phyloP scores from a whole-genome alignment of 2,888 invertebrate species.

The Lasioglossum marginatum region DNA sequence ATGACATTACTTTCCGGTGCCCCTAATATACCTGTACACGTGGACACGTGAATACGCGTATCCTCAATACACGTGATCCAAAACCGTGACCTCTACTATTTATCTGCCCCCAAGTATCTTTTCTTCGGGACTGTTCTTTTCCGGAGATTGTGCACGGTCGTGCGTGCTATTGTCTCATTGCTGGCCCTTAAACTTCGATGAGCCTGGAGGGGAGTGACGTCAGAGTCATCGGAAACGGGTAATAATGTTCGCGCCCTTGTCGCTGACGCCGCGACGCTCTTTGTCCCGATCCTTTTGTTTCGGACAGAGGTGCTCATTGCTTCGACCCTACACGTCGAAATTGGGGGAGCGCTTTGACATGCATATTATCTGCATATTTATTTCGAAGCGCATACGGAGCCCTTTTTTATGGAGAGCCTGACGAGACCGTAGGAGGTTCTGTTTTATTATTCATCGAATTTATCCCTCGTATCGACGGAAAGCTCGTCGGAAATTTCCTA shows the following conservation, averaged over 20 bases:
- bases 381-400: neutral
- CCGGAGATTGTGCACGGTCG: neutral
- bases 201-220: slow-evolving; percentile 21
- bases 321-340: neutral
- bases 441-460: neutral
- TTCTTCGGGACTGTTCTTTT: slow-evolving; percentile 3
- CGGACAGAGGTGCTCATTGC: neutral
- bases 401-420: neutral
- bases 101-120: too few relatives aligned
- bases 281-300: slow-evolving; percentile 1
- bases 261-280: neutral
- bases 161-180: neutral
- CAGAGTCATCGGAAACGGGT: slow-evolving; percentile 38
- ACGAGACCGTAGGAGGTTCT: too few relatives aligned
- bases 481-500: neutral
- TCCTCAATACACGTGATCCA: too few relatives aligned
- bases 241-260: slow-evolving; percentile 25
- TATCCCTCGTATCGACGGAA: neutral
- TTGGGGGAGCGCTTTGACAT: neutral
- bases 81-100: too few relatives aligned
- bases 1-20: too few relatives aligned
- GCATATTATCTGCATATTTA: neutral
- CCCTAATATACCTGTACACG: too few relatives aligned
- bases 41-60: too few relatives aligned
- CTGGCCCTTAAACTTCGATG: slow-evolving; percentile 48